Percentiles rank a stretch among this genome's conserved stretches.
phyloP scores from a whole-genome alignment of 2,113 vertebrate species.

The Oncorhynchus tshawytscha region DNA sequence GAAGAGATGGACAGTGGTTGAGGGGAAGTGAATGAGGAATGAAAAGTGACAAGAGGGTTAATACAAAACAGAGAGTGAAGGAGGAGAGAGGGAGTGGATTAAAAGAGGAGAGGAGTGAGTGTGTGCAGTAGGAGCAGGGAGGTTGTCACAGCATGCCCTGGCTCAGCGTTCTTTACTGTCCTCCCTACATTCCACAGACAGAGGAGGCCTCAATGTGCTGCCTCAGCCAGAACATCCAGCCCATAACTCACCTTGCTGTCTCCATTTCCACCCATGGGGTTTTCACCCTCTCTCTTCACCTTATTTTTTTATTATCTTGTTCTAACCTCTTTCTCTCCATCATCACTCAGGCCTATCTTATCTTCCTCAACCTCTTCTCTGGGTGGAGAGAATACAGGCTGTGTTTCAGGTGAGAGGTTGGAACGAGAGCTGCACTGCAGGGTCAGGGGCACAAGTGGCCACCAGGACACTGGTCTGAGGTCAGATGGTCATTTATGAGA shows the following conservation, averaged over 20 bases:
- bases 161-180: conserved; percentile 25
- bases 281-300: too few relatives aligned
- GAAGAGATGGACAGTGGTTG: not conserved
- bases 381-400: too few relatives aligned
- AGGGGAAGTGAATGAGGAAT: not conserved
- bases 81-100: conserved; percentile 21
- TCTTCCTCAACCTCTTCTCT: too few relatives aligned
- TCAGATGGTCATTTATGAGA: too few relatives aligned
- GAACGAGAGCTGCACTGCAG: too few relatives aligned
- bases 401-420: too few relatives aligned
- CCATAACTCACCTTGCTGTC: not conserved
- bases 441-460: too few relatives aligned
- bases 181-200: conserved; percentile 55
- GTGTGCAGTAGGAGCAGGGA: conserved; percentile 43
- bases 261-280: too few relatives aligned
- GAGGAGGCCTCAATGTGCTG: not conserved
- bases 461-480: too few relatives aligned
- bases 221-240: not conserved
- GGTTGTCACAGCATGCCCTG: conserved; percentile 58
- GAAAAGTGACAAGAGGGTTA: not conserved
- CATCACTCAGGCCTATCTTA: too few relatives aligned
- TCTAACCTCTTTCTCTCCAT: too few relatives aligned
- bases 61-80: conserved; percentile 12
- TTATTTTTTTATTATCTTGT: too few relatives aligned
- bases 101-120: not conserved